Conservation (phyloP, 2,113 vertebrate genomes). For the Sphaerodactylus townsendi region DNA sequence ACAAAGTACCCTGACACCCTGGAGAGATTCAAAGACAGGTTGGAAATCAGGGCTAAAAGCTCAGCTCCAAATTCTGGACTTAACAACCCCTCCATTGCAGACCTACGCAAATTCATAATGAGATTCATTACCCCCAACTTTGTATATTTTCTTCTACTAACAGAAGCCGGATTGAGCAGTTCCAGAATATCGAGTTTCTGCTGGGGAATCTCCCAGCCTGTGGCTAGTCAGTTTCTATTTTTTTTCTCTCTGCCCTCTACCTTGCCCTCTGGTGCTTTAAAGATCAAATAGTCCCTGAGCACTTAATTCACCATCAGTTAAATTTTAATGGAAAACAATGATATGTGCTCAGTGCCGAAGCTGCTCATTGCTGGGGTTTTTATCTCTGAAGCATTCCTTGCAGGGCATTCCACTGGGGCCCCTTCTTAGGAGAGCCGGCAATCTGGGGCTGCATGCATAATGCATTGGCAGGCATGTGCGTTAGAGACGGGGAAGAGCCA, state of each 20-base stretch:
- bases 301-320: neutral
- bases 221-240: slow-evolving; percentile 2
- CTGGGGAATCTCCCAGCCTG: neutral
- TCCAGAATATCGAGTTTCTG: neutral
- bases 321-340: neutral
- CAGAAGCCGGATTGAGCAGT: neutral
- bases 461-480: neutral
- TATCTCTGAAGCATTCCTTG: neutral
- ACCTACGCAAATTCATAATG: neutral
- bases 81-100: no score
- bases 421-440: neutral
- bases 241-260: neutral
- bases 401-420: neutral
- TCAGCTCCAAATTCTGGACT: no score
- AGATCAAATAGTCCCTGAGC: neutral
- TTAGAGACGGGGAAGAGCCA: neutral
- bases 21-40: no score
- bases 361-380: neutral
- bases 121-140: neutral
- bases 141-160: neutral
- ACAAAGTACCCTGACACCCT: no score
- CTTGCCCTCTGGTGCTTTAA: neutral
- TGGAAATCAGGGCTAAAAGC: no score
- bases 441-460: neutral
- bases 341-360: neutral